Evolutionary conservation across 2,113 vertebrate genomes (phyloP).

Genomic region (Polypterus bichir): DNA sequence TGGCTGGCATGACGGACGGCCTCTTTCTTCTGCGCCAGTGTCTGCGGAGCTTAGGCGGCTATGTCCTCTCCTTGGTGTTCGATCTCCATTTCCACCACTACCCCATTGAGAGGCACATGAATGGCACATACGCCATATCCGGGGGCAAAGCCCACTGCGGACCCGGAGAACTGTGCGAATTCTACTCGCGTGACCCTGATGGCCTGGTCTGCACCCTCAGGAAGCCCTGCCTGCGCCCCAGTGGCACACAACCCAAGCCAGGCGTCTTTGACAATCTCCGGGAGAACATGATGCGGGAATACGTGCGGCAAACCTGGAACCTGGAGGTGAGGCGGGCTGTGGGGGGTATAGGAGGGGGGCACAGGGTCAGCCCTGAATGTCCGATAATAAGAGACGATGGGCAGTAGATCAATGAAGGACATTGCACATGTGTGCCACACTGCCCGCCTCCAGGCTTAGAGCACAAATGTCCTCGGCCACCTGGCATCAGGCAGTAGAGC

Average conservation of each 20-base stretch:
- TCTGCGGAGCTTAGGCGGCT: constrained; percentile 82
- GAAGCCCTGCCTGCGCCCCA: constrained; percentile 74
- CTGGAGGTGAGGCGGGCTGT: constrained; percentile 62
- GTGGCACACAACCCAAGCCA: constrained; percentile 44
- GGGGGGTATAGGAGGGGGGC: not conserved
- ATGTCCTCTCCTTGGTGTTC: constrained; percentile 78
- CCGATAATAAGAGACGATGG: too few species aligned
- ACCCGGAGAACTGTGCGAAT: constrained; percentile 85
- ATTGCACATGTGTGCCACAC: not conserved
- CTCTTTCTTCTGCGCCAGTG: constrained; percentile 87
- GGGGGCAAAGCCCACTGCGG: constrained; percentile 84
- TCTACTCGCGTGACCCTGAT: constrained; percentile 77
- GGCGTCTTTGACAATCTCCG: constrained; percentile 77
- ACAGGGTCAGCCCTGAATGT: too few species aligned
- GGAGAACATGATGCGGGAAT: constrained; percentile 87
- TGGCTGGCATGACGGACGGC: constrained; percentile 80
- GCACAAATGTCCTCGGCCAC: too few species aligned
- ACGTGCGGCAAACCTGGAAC: constrained; percentile 79
- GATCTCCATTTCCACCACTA: constrained; percentile 79
- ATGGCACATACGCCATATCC: constrained; percentile 74
- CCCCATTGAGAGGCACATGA: constrained; percentile 79
- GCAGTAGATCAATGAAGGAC: too few species aligned
- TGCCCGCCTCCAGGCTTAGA: too few species aligned
- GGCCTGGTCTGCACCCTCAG: constrained; percentile 72
- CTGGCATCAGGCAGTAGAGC: too few species aligned